These are phyloP conservation scores for Folsomia manolachei DNA, from an alignment of 2,888 invertebrate genomes.

Conservation along the genomic window DNA sequence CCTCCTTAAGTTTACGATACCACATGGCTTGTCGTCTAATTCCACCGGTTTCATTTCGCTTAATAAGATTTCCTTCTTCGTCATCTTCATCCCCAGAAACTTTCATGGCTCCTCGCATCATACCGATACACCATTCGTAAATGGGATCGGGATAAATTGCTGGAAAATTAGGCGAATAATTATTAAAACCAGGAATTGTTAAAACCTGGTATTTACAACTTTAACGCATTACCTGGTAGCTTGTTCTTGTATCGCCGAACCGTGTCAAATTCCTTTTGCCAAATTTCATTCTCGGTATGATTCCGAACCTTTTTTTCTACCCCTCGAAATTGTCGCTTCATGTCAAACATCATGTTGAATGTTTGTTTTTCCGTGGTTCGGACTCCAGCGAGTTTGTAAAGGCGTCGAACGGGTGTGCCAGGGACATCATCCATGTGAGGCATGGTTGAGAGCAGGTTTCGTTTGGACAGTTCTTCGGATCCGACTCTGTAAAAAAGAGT, in stretches of 20 bases:
- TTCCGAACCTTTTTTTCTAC: slow-evolving; percentile 37
- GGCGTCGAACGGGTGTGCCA: slow-evolving; percentile 34
- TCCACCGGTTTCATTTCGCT: not conserved
- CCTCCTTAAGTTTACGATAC: slow-evolving; percentile 41
- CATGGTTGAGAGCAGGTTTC: slow-evolving; percentile 34
- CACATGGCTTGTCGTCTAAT: slow-evolving; percentile 40
- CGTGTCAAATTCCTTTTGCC: slow-evolving; percentile 44
- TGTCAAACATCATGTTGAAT: slow-evolving; percentile 35
- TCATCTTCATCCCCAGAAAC: not conserved
- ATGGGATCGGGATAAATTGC: slow-evolving; percentile 38
- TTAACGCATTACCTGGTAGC: not conserved
- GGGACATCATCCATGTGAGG: slow-evolving; percentile 39
- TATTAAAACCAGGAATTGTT: not conserved
- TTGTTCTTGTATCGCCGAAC: slow-evolving; percentile 34
- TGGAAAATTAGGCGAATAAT: too few relatives aligned
- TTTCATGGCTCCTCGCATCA: slow-evolving; percentile 34
- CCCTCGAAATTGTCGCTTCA: slow-evolving; percentile 42
- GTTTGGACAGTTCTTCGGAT: slow-evolving; percentile 41
- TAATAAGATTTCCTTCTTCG: slow-evolving; percentile 8
- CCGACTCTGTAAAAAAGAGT: too few relatives aligned
- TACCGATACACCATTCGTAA: slow-evolving; percentile 38
- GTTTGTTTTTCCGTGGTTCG: slow-evolving; percentile 36
- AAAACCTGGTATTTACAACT: not conserved
- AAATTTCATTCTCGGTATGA: slow-evolving; percentile 42
- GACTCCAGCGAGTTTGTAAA: slow-evolving; percentile 44